Evolutionary conservation across 2,888 invertebrate genomes (phyloP).

Genomic region (Troilus luridus): DNA sequence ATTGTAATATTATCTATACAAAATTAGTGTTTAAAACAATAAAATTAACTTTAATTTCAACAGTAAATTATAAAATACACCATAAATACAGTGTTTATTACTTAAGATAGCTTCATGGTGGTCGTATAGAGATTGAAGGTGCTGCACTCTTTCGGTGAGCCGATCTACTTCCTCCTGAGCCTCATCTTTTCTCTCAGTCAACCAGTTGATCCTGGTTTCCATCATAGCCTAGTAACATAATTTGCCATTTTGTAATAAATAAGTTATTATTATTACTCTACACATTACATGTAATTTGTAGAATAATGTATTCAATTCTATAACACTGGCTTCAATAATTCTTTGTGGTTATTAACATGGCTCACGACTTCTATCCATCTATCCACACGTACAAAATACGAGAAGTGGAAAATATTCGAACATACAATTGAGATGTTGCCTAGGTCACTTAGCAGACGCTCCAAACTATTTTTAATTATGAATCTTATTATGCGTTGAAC

Average conservation of each 20-base stretch:
- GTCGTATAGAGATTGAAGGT: slow-evolving; percentile 67
- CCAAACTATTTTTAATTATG: too few relatives aligned
- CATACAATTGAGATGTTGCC: too few relatives aligned
- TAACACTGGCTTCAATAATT: too few relatives aligned
- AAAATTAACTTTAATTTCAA: background rate
- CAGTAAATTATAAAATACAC: background rate
- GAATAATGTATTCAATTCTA: too few relatives aligned
- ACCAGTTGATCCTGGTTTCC: slow-evolving; percentile 66
- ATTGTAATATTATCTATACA: background rate
- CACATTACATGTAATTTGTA: too few relatives aligned
- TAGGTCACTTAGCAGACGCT: too few relatives aligned
- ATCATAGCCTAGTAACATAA: slow-evolving; percentile 66
- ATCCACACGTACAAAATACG: too few relatives aligned
- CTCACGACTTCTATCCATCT: too few relatives aligned
- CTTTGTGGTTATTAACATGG: too few relatives aligned
- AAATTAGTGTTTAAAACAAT: background rate
- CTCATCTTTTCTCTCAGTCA: slow-evolving; percentile 66
- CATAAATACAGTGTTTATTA: slow-evolving; percentile 62
- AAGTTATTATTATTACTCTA: too few relatives aligned
- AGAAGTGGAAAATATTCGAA: too few relatives aligned
- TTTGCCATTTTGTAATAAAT: background rate
- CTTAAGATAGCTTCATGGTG: slow-evolving; percentile 67
- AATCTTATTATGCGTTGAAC: too few relatives aligned
- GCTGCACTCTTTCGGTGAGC: slow-evolving; percentile 67
- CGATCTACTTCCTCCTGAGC: slow-evolving; percentile 67